Evolutionary conservation across 2,113 vertebrate species (phyloP), one percentile per base, ranked within the genome.

Genomic region (Cichladusa arquata): DNA sequence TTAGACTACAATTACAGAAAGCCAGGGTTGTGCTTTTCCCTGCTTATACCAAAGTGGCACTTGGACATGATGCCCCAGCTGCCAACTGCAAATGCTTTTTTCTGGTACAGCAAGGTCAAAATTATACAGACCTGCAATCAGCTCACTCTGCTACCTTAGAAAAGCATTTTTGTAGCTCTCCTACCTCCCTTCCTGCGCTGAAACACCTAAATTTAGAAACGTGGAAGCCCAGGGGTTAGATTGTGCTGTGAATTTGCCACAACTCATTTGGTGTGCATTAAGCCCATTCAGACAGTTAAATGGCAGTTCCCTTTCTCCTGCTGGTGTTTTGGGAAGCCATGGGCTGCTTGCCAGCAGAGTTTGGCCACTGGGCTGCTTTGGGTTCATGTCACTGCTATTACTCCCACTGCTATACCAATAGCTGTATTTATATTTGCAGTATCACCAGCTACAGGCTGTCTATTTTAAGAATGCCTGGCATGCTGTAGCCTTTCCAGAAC

Each of bases 381-480:
- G 51, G 51, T 81, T 77, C 18, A 0, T 83, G 83, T 88, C 56
- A 31, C 72, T 93, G 71, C 67, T 54, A 5, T 76, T 81, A 40
- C 74, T 77, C 62, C 74, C 42, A 33, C 79, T 2, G 14, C 85
- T 89, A 18, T 77, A 77, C 71, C 79, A 79, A 76, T 77, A 65
- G 76, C 94, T 94, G 88, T 86, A 19, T 94, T 96, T 94, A 51
- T 93, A 85, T 96, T 90, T 97, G 94, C 67, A 78, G 65, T 94
- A 93, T 88, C 76, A 58, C 54, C 61, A 96, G 88, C 77, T 92
- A 92, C 72, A 86, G 88, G 81, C 47, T 51, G 88, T 96, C 95
- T 96, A 95, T 96, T 97, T 96, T 94, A 86, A 86, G 79, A 70
- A 94, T 93, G 76, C 60, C 60, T 93, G 92, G 88, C 90, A 90